These are phyloP conservation scores for Brachyistius frenatus DNA, from an alignment of 2,113 vertebrate genomes.

Conservation along the genomic window DNA sequence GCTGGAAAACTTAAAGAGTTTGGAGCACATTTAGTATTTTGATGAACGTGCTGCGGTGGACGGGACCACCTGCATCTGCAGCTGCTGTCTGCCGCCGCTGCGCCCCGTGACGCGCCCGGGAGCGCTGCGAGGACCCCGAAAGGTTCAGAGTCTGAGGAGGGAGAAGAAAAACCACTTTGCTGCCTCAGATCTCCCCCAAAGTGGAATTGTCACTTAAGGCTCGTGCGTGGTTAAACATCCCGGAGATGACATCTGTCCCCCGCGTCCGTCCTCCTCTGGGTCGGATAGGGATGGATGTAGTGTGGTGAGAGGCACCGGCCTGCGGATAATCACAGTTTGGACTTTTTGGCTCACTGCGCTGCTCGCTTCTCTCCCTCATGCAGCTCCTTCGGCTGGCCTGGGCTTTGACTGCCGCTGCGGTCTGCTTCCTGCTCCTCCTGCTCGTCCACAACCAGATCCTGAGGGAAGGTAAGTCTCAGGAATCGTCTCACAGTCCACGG, in stretches of 20 bases:
- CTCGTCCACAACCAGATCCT: conserved; percentile 90
- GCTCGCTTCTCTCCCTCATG: conserved; percentile 79
- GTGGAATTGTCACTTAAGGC: conserved; percentile 37
- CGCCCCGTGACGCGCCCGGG: conserved; percentile 40
- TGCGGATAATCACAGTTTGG: conserved; percentile 78
- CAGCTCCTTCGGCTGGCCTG: conserved; percentile 92
- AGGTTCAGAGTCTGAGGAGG: too few relatives aligned
- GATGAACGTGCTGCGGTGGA: conserved; percentile 35
- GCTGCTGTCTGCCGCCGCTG: conserved; percentile 10
- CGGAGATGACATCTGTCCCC: conserved; percentile 38
- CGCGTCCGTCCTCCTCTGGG: conserved; percentile 22
- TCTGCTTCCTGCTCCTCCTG: conserved; percentile 91
- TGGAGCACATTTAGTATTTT: conserved; percentile 10
- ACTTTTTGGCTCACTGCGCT: conserved; percentile 32
- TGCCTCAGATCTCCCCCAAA: not conserved
- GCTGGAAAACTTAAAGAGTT: conserved; percentile 27
- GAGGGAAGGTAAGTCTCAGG: conserved; percentile 87
- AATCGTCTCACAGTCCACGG: not conserved
- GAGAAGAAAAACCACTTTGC: not conserved
- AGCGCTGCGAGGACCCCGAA: conserved; percentile 13
- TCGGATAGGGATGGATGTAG: conserved; percentile 45
- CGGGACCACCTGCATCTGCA: conserved; percentile 9
- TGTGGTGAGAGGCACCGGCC: conserved; percentile 40
- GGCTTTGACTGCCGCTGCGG: conserved; percentile 89
- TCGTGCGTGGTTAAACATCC: not conserved